Conservation (phyloP, 1,140 invertebrate genomes). For the Formica exsecta region DNA sequence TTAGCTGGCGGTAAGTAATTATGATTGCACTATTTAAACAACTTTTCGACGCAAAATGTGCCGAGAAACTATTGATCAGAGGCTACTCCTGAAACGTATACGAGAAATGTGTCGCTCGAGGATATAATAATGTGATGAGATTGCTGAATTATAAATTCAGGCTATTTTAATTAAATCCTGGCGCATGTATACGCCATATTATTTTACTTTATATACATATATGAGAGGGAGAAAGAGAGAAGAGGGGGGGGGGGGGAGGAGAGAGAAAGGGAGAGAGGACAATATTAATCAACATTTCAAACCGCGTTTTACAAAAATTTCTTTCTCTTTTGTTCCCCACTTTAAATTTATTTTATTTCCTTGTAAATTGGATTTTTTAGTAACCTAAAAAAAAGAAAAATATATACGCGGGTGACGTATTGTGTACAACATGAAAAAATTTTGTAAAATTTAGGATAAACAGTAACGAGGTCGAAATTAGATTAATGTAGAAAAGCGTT, state of each 20-base stretch:
- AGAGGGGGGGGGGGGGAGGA: too few relatives aligned
- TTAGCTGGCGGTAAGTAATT: constrained; percentile 58
- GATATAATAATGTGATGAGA: not conserved
- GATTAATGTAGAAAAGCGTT: constrained; percentile 24
- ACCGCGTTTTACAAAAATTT: too few relatives aligned
- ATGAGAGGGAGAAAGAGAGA: too few relatives aligned
- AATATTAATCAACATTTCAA: too few relatives aligned
- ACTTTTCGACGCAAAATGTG: constrained; percentile 9
- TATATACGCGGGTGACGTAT: not conserved
- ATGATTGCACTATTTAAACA: constrained; percentile 14
- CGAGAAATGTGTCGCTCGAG: not conserved
- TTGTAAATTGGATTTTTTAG: constrained; percentile 36
- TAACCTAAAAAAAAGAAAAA: not conserved
- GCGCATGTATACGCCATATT: not conserved
- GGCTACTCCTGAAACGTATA: not conserved
- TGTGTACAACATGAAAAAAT: not conserved
- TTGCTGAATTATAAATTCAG: not conserved
- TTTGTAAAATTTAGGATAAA: constrained; percentile 26
- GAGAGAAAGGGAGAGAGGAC: too few relatives aligned
- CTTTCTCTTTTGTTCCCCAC: not conserved
- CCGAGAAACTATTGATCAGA: constrained; percentile 22
- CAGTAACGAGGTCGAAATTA: constrained; percentile 1
- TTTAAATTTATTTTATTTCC: constrained; percentile 29
- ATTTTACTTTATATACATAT: too few relatives aligned
- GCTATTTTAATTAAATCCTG: constrained; percentile 37